Base-by-base conservation (phyloP, 2,888 invertebrate species). In the Agapostemon virescens region DNA sequence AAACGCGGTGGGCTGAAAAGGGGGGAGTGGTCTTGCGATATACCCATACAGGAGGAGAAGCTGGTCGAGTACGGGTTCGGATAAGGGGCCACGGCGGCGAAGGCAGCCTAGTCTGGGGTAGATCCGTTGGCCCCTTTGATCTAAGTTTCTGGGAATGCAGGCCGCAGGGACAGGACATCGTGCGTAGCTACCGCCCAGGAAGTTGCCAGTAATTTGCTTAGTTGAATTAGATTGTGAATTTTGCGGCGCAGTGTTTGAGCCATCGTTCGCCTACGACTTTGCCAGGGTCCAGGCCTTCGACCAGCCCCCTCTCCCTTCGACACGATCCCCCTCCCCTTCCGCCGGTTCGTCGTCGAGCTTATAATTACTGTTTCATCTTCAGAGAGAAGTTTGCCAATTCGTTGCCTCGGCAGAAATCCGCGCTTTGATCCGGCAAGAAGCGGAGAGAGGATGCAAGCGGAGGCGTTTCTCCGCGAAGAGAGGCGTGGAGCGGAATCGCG, bases 161-260 rank as follows among this genome's bases (percentile, higher is more conserved):
- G 89, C 84, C 82, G 85, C 84, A 87, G 84, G 87, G 85, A 87
- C 89, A 87, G 87, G 85, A 86, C 89, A 87, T 85, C 84, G 79
- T 86, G 88, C 88, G 88, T 88, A 83, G 85, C 84, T 81, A 79
- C 83, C 83, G 81, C 79, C 85, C 82, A 83, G 86, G 87, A 90
- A 90, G 87, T 90, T 90, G 83, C 77, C 77, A 83, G 89, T 89
- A 90, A 90, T 90, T 90, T 90, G 89, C 89, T 89, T 89, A 90
- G 90, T 90, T 90, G 89, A 89, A 90, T 90, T 90, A 89, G 88
- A 89, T 89, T 90, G 89, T 89, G 87, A 90, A 89, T 90, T 90
- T 90, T 90, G 87, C 86, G 86, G 86, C 87, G 82, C 85, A 78
- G 82, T 87, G 87, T 89, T 89, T 88, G 88, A 88, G 87, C 83